phyloP scores from a whole-genome alignment of 2,797 vertebrate species.

The Chrysocyon brachyurus region DNA sequence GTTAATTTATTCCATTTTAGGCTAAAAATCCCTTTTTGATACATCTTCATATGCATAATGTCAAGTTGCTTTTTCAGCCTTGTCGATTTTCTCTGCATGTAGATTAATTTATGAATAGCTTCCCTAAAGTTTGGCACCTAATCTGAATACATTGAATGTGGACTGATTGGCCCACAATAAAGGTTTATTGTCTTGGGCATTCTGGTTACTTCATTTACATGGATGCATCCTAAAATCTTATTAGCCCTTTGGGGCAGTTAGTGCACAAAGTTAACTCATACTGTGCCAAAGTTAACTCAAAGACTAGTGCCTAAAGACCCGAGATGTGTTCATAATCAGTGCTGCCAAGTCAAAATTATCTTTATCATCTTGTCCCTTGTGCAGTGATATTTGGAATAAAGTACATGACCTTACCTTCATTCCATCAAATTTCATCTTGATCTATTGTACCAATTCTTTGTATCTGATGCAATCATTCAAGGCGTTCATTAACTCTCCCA shows the following conservation, averaged over 20 bases:
- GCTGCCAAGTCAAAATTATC: background rate
- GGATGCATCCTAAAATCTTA: background rate
- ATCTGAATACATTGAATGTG: background rate
- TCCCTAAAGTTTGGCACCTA: background rate
- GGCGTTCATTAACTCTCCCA: background rate
- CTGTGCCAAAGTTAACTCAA: background rate
- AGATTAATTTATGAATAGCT: background rate
- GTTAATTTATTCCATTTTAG: constrained; percentile 14
- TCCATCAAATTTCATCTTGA: background rate
- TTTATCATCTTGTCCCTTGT: background rate
- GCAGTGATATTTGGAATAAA: background rate
- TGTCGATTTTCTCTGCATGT: background rate
- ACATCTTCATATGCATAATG: background rate
- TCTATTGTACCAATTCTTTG: background rate
- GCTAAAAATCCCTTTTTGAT: background rate
- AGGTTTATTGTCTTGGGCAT: background rate
- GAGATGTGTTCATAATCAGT: background rate
- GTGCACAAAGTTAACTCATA: background rate
- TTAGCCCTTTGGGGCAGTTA: background rate
- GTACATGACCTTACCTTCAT: background rate
- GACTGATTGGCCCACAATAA: background rate
- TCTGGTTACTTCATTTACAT: background rate
- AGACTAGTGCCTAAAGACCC: background rate
- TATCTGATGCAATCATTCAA: background rate
- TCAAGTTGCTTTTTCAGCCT: background rate